A percentile compares a stretch with the other conserved stretches of the same genome.
These are phyloP conservation scores for Holothuria glaberrima DNA, from an alignment of 35 echinoderm and acorn worm genomes.

Conservation along the genomic window DNA sequence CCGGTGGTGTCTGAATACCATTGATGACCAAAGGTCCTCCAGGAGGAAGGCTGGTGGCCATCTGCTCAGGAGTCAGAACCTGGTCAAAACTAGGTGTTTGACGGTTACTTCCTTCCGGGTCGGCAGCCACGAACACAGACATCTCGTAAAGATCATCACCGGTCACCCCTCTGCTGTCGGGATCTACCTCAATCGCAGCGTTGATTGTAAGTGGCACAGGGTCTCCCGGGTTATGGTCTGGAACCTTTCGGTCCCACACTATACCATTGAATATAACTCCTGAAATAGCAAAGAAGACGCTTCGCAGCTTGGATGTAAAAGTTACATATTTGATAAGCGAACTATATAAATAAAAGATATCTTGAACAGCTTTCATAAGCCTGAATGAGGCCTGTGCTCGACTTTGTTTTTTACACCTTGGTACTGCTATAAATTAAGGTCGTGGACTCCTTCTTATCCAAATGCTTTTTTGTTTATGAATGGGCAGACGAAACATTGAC, in stretches of 20 bases:
- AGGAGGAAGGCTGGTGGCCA: neutral
- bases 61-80: neutral
- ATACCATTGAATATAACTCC: slow-evolving; percentile 21
- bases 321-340: no score
- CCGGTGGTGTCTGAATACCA: neutral
- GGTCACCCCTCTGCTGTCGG: neutral
- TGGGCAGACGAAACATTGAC: no score
- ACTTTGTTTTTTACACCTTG: no score
- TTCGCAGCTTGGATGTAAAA: no score
- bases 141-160: slow-evolving; percentile 13
- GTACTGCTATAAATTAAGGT: no score
- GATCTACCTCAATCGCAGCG: neutral
- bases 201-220: slow-evolving; percentile 20
- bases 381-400: no score
- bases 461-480: no score
- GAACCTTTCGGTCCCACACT: neutral
- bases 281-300: neutral
- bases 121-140: slow-evolving; percentile 30
- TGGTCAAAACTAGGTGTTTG: neutral
- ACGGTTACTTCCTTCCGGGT: neutral
- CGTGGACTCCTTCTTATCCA: no score
- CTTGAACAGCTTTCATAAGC: no score
- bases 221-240: neutral
- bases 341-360: no score
- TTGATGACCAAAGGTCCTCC: slow-evolving; percentile 3